Evolutionary conservation across 2,888 invertebrate genomes (phyloP), one percentile per base, ranked within the genome.

Genomic region (Zaprionus obscuricornis): DNA sequence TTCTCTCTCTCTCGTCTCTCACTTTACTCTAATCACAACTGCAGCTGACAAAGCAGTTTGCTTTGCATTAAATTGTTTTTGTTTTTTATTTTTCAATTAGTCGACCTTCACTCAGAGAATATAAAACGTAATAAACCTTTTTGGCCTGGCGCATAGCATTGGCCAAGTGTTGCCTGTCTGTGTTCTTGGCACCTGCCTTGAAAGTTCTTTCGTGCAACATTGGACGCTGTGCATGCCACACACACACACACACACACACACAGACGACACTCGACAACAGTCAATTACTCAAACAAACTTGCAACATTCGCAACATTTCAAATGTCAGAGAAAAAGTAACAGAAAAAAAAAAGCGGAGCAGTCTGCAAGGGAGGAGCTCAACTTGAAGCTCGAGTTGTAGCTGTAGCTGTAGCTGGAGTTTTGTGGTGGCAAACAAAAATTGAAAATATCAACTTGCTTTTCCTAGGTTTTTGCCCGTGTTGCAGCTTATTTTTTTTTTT

Each of bases 301-400:
- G 58, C 66, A 27, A 58, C 69, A 63, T 63, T 66, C 56, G 69
- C 65, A 46, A 64, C 70, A 39, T 64, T 64, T 69, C 64, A 68
- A 47, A 62, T 42, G 68, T 31, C 14, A 6, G n/a, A n/a, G n/a
- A 4, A 8, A 4, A 8, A 6, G 24, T 24, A 4, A 6, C 24
- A 6, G 24, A 8, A 8, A 11, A 14, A 40, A 67, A 60, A 42
- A 58, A 49, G n/a, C 59, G 47, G 60, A 50, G 40, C 60, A 59
- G n/a, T 24, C 39, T 10, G 3, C 27, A 8, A 27, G 27, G 8
- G 27, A n/a, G n/a, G 2, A 10, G 27, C n/a, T 27, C 7, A 27
- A 27, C 13, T 13, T 27, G 18, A 27, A 33, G 37, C 43, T 27
- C 22, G 40, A 29, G 42, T 33, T 26, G 16, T 17, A 24, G 29